Base-by-base conservation (phyloP, 2,797 vertebrate species). In the Poeciliopsis presidionis region DNA sequence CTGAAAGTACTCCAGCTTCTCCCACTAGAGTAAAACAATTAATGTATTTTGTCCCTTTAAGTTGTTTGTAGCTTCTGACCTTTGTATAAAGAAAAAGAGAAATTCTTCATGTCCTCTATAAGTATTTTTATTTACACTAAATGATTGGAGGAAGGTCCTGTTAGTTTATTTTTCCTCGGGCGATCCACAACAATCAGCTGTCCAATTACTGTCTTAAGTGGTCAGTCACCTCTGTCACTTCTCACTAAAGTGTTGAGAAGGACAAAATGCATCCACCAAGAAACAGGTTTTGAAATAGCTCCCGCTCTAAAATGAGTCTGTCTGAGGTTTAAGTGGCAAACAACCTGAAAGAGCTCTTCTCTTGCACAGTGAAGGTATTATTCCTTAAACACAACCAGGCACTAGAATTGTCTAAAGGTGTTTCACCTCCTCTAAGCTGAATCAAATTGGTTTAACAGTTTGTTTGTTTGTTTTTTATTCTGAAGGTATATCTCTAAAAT, bases 191-290 rank as follows among this genome's bases (percentile, higher is more conserved):
- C 78, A 87, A 88, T 87, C 87, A 89, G 72, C 61, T 39, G 30
- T 86, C 87, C 84, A 92, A 87, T 91, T 89, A 92, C 85, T 91
- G 89, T 92, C 88, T 89, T 89, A 75, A 85, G 57, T 51, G 41
- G 84, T 92, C 83, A 93, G 79, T 81, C 88, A 86, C 91, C 84
- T 91, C 83, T 20, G 33, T 79, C 84, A 45, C 73, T 72, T 55
- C 72, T 20, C 78, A 43, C 25, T 46, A 74, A 84, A 51, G 86
- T 81, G 86, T 69, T 28, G 81, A 93, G 90, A 86, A 87, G 78
- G 78, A 87, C 69, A 86, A 86, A 86, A 85, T 36, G 25, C 41
- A 61, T 79, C 41, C 5, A 0, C n/a, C 77, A 88, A 79, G 87
- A 81, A 57, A 61, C 1, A 2, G 55, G 78, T 25, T 39, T 45